Evolutionary conservation across 2,797 vertebrate genomes (phyloP), one percentile per base, ranked within the genome.

Genomic region (Ispidina lecontei): DNA sequence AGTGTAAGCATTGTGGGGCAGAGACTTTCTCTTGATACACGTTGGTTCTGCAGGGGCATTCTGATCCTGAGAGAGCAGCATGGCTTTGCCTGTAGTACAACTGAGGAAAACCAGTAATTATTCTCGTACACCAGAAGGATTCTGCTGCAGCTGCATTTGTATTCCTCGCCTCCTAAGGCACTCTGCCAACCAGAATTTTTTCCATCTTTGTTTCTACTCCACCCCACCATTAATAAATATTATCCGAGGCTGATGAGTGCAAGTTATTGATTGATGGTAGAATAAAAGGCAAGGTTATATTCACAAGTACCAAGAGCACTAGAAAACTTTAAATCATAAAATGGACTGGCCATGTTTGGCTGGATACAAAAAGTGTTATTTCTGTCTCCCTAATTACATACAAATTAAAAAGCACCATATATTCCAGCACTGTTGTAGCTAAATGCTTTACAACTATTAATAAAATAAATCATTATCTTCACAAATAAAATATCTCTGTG

Each of bases 131-230:
- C 31, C 11, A 67, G 83, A 75, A 89, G 85, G 94, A 84, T 71
- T 82, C 83, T 44, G 14, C 93, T 90, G 90, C 92, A 96, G 92
- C 92, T 96, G 94, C 86, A 41, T 90, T 93, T 90, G 64, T 96
- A 52, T 87, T 90, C 84, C 89, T 90, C 76, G 88, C 75, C 81
- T 96, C 87, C 71, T 68, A 33, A 90, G 95, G 93, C 94, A 68
- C 54, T 49, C 84, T 84, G 94, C 95, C 96, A 96, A 84, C 46
- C 56, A 71, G 86, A 88, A 93, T 90, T 92, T 91, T 95, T 94
- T 94, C 91, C 90, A 69, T 93, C 90, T 94, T 93, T 92, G 77
- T 91, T 92, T 91, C 88, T 93, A 87, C 84, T 95, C 90, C 88
- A 84, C 71, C 86, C 69, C 78, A 47, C 77, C 86, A 91, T 93